Evolutionary conservation across 2,888 invertebrate genomes (phyloP).

Genomic region (Rhorus exstirpatorius): DNA sequence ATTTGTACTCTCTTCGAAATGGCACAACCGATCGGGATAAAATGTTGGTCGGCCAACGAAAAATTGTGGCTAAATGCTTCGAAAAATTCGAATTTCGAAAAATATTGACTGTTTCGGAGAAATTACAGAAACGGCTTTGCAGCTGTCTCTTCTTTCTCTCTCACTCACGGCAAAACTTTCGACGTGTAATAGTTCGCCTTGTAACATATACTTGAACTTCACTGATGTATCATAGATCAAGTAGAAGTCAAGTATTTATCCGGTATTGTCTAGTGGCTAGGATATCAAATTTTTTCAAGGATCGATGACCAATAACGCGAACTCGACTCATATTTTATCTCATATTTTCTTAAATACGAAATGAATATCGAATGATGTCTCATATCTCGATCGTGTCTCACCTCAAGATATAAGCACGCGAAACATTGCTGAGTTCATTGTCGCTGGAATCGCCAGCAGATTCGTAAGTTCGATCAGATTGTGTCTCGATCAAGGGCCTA

Average conservation of each 20-base stretch:
- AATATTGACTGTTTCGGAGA: too few species aligned
- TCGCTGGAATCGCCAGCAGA: slow-evolving; percentile 80
- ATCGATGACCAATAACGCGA: not conserved
- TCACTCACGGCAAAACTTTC: too few species aligned
- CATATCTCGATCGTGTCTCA: slow-evolving; percentile 74
- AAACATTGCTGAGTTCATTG: slow-evolving; percentile 85
- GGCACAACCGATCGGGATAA: too few species aligned
- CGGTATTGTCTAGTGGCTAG: slow-evolving; percentile 28
- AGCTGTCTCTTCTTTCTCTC: too few species aligned
- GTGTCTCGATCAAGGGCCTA: slow-evolving; percentile 79
- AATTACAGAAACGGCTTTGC: too few species aligned
- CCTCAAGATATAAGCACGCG: slow-evolving; percentile 87
- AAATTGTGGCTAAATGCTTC: too few species aligned
- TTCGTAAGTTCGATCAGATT: slow-evolving; percentile 76
- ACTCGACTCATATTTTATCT: not conserved
- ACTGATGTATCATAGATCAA: too few species aligned
- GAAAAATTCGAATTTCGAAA: too few species aligned
- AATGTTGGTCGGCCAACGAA: not conserved
- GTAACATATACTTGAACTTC: too few species aligned
- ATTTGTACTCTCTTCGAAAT: too few species aligned
- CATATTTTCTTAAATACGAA: slow-evolving; percentile 21
- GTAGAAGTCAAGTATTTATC: not conserved
- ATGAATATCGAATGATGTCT: slow-evolving; percentile 13
- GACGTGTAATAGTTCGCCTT: too few species aligned
- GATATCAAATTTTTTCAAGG: slow-evolving; percentile 16